A percentile compares a stretch with the other conserved stretches of the same genome.
Conservation (phyloP, 2,113 vertebrate genomes). For the Lepidothrix coronata region DNA sequence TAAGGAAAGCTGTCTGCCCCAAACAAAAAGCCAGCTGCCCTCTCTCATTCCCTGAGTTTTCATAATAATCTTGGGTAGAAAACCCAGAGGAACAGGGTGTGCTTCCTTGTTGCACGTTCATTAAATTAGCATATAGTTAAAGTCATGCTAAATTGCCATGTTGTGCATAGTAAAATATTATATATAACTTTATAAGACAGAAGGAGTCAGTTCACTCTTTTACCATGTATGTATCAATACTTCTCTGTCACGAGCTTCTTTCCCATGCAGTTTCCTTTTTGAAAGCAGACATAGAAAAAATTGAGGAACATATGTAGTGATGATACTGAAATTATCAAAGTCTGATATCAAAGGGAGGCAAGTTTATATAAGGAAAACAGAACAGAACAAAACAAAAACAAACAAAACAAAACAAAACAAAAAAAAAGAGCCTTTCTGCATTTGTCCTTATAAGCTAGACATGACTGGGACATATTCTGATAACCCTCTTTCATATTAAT, state of each 20-base stretch:
- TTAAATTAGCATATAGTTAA: background rate
- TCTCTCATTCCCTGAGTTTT: background rate
- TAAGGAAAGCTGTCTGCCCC: background rate
- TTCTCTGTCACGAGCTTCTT: background rate
- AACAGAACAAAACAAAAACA: background rate
- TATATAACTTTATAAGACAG: background rate
- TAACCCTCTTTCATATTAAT: background rate
- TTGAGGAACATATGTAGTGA: background rate
- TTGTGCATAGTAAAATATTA: background rate
- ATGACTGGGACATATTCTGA: rapidly evolving
- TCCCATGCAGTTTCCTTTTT: background rate
- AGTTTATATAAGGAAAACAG: rapidly evolving
- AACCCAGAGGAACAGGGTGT: background rate
- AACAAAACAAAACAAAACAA: too few species aligned
- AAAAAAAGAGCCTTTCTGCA: background rate
- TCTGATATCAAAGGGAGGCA: background rate
- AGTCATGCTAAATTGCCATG: background rate
- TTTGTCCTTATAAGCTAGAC: background rate
- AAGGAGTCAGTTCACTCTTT: background rate
- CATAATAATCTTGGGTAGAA: background rate
- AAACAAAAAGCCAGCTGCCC: background rate
- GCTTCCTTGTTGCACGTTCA: background rate
- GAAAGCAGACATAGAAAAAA: background rate
- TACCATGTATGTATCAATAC: background rate
- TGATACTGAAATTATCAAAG: background rate